These are phyloP conservation scores for Acrocyrtus sp. DNA, from an alignment of 2,888 invertebrate species.

Conservation along the genomic window DNA sequence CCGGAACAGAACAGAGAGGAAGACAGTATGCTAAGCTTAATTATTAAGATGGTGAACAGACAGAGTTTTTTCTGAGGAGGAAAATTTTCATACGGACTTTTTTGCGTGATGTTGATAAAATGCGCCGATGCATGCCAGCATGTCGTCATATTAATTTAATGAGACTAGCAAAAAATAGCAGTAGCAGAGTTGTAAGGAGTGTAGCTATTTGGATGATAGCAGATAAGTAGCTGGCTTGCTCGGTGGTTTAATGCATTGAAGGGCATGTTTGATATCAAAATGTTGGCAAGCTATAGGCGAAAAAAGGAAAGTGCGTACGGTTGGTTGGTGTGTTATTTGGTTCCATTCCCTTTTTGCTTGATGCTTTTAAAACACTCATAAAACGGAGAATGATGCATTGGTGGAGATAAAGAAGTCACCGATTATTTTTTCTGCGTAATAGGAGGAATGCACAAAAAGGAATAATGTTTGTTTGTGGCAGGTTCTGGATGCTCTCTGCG, in stretches of 20 bases:
- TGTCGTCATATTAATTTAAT: constrained; percentile 20
- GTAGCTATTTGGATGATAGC: no score
- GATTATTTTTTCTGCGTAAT: background rate
- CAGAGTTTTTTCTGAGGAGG: background rate
- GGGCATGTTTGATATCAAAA: constrained; percentile 29
- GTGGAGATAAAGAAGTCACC: background rate
- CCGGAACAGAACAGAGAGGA: no score
- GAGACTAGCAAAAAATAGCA: background rate
- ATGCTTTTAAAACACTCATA: background rate
- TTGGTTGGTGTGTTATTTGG: background rate
- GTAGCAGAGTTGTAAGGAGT: no score
- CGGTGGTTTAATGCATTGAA: constrained; percentile 13
- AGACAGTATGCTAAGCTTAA: background rate
- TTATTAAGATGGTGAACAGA: no score
- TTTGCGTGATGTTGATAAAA: constrained; percentile 10
- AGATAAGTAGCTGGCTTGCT: constrained; percentile 12
- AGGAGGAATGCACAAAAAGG: no score
- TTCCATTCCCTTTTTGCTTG: background rate
- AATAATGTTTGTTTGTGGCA: constrained; percentile 35
- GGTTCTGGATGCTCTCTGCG: no score
- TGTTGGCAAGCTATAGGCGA: no score
- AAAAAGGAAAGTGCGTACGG: background rate
- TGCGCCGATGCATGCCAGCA: background rate
- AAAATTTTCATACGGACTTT: background rate
- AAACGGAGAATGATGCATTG: no score